These are phyloP conservation scores for Daubentonia madagascariensis DNA, from an alignment of 2,113 vertebrate genomes.

Conservation along the genomic window DNA sequence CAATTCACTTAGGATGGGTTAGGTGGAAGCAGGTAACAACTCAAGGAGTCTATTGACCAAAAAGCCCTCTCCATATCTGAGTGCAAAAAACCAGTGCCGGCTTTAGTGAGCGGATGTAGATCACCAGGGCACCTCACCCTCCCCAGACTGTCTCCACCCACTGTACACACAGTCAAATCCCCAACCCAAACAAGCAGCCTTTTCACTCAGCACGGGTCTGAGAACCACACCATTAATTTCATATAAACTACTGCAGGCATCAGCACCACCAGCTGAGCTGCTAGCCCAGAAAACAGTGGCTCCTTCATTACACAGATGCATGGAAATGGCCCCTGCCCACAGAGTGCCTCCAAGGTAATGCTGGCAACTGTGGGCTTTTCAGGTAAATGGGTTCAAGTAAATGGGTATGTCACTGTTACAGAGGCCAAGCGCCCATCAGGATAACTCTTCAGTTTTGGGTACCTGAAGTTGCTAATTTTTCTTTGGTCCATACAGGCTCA, in stretches of 20 bases:
- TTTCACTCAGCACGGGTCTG: background rate
- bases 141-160: background rate
- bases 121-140: background rate
- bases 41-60: background rate
- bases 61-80: background rate
- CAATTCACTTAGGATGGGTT: background rate
- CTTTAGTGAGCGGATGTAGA: background rate
- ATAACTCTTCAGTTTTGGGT: background rate
- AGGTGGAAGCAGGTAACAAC: background rate
- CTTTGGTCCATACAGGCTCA: background rate
- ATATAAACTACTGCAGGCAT: background rate
- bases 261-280: background rate
- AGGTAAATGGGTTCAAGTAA: background rate
- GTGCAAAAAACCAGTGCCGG: background rate
- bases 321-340: background rate
- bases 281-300: background rate
- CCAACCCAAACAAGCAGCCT: constrained; percentile 9
- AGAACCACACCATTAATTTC: background rate
- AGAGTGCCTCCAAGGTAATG: background rate
- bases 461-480: background rate
- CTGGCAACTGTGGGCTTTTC: background rate
- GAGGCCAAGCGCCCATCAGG: background rate
- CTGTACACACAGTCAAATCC: background rate
- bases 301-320: constrained; percentile 17
- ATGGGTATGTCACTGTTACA: background rate